Conservation (phyloP, 2,113 vertebrate genomes). For the Falcunculus frontatus region DNA sequence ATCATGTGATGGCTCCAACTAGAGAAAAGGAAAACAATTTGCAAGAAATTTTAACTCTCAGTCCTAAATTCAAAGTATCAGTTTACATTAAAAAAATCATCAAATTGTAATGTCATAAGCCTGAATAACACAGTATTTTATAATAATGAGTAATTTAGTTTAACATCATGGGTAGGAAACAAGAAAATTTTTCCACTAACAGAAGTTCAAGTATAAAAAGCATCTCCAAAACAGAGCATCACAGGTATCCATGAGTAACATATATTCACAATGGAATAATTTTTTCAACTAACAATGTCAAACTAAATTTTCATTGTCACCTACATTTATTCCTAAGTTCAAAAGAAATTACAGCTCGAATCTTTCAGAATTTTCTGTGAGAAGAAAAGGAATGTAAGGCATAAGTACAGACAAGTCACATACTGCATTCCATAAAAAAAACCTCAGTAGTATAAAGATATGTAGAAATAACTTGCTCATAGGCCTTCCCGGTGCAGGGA, state of each 20-base stretch:
- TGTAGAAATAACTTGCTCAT: background rate
- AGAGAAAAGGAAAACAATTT: slow-evolving; percentile 36
- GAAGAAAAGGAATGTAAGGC: background rate
- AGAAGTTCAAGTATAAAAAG: background rate
- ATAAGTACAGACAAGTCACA: background rate
- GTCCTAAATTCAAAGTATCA: background rate
- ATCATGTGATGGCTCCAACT: slow-evolving; percentile 90
- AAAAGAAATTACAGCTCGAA: background rate
- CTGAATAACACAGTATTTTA: background rate
- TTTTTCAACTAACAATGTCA: background rate
- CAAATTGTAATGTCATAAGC: background rate
- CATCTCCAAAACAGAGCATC: background rate
- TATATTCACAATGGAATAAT: background rate
- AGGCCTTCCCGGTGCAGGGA: background rate
- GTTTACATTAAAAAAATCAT: background rate
- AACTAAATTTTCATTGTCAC: background rate
- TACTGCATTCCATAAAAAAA: background rate
- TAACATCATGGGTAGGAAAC: background rate
- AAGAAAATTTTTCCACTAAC: background rate
- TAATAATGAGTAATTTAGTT: background rate
- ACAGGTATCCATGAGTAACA: background rate
- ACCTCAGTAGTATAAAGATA: background rate
- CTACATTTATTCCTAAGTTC: background rate
- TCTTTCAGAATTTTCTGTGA: background rate
- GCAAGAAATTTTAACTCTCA: background rate